A percentile compares a stretch with the other conserved stretches of the same genome.
Evolutionary conservation across 2,113 vertebrate genomes (phyloP).

Genomic region (Oenanthe melanoleuca): DNA sequence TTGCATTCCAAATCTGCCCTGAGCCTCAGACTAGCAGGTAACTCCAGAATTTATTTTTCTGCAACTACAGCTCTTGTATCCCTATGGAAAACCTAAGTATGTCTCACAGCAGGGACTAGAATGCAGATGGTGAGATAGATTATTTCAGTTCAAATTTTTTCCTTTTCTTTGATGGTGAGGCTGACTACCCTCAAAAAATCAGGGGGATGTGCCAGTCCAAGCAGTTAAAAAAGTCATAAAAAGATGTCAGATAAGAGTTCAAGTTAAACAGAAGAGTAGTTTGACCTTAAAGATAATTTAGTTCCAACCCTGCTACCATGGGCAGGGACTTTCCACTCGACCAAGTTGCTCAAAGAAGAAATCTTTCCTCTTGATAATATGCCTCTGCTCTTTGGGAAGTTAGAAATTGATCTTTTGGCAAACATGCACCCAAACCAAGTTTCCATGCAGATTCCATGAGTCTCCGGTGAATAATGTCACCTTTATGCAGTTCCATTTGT

Average conservation of each 20-base stretch:
- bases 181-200: neutral
- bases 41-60: neutral
- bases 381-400: neutral
- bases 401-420: neutral
- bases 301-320: neutral
- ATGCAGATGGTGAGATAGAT: neutral
- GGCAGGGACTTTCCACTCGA: neutral
- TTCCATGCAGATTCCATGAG: rapidly evolving
- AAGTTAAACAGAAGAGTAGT: neutral
- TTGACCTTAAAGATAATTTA: neutral
- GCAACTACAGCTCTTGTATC: neutral
- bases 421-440: neutral
- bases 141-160: neutral
- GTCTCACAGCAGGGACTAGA: neutral
- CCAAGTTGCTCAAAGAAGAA: neutral
- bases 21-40: neutral
- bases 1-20: neutral
- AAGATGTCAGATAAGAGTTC: neutral
- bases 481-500: neutral
- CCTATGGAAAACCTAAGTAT: neutral
- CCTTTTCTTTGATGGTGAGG: neutral
- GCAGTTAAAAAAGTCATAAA: neutral
- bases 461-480: neutral
- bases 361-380: neutral
- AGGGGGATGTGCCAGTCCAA: neutral